phyloP scores from a whole-genome alignment of 2,888 invertebrate genomes.

The Dysmachus trigonus region DNA sequence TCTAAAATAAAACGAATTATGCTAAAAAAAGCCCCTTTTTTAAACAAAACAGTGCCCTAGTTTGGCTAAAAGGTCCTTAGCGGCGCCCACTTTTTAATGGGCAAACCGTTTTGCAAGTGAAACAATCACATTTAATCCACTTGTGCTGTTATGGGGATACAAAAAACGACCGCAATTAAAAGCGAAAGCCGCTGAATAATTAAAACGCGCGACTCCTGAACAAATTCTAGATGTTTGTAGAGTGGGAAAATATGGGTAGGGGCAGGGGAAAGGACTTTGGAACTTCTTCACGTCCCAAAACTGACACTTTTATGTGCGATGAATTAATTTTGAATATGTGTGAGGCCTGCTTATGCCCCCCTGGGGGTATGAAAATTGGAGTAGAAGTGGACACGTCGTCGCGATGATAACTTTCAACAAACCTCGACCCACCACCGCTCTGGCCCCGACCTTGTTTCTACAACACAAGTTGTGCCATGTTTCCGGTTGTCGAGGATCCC shows the following conservation, averaged over 20 bases:
- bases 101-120: not conserved
- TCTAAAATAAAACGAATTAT: not conserved
- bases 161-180: not conserved
- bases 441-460: not conserved
- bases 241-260: no score
- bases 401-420: not conserved
- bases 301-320: not conserved
- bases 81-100: not conserved
- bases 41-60: not conserved
- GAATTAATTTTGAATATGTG: conserved; percentile 8
- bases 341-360: not conserved
- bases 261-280: not conserved
- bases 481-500: not conserved
- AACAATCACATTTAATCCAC: not conserved
- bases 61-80: not conserved
- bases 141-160: not conserved
- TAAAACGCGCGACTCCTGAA: not conserved
- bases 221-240: not conserved
- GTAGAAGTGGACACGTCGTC: not conserved
- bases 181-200: not conserved
- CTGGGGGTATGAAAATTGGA: not conserved
- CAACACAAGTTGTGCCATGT: not conserved
- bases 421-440: not conserved
- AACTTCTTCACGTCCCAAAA: not conserved
- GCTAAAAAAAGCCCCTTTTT: not conserved